phyloP scores from a whole-genome alignment of 1,140 invertebrate genomes.

The Colletes latitarsis region DNA sequence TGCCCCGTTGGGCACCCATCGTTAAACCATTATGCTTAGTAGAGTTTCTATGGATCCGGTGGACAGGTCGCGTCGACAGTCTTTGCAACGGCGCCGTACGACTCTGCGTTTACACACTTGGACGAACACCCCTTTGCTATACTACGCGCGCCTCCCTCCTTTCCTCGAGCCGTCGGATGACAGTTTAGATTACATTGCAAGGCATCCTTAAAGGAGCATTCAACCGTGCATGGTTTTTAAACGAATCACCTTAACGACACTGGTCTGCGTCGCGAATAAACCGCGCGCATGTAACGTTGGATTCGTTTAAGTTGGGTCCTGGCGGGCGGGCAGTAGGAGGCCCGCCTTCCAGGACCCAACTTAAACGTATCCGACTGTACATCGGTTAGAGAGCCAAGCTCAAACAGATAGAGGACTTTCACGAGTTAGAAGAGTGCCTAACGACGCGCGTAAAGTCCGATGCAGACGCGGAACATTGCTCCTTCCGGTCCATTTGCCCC shows the following conservation, averaged over 20 bases:
- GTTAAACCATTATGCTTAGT: conserved; percentile 7
- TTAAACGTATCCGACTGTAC: too few relatives aligned
- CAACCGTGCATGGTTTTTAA: conserved; percentile 32
- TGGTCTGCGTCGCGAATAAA: conserved; percentile 4
- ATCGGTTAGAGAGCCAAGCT: neutral
- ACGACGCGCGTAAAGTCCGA: conserved; percentile 10
- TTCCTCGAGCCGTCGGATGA: conserved; percentile 5
- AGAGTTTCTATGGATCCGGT: neutral
- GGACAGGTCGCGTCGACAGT: neutral
- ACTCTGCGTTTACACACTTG: conserved; percentile 43
- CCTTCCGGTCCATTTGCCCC: conserved; percentile 29
- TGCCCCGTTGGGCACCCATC: too few relatives aligned
- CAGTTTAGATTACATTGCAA: conserved; percentile 30
- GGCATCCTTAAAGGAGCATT: conserved; percentile 45
- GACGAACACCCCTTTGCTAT: conserved; percentile 50
- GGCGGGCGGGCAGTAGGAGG: too few relatives aligned
- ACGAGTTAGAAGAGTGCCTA: conserved; percentile 11
- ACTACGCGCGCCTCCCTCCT: neutral
- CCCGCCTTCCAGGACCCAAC: too few relatives aligned
- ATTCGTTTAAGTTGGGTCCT: too few relatives aligned
- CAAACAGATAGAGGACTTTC: neutral
- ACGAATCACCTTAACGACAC: conserved; percentile 40
- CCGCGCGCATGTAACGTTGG: neutral
- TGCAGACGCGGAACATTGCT: conserved; percentile 21
- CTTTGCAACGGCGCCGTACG: conserved; percentile 24